Base-by-base conservation (phyloP, 1,140 invertebrate genomes). In the Leptopilina boulardi region DNA sequence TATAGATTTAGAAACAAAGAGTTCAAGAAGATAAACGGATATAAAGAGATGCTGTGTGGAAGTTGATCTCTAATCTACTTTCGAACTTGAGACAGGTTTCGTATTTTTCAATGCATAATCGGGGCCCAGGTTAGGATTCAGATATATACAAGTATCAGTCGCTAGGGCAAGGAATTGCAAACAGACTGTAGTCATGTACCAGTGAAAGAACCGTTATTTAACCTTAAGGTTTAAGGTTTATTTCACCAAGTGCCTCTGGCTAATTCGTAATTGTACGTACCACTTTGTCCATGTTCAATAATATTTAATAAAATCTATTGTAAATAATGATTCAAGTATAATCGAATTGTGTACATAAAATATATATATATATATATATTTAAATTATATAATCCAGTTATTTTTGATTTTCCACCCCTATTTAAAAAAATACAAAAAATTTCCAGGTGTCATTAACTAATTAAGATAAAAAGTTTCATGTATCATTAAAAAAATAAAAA, bases 211-310 rank as follows among this genome's bases (percentile, higher is more conserved):
- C 87, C 86, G 87, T 88, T 88, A 88, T 80, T 86, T 85, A 87
- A 88, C 84, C 87, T 88, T 87, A 86, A 86, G 86, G 83, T 87
- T 84, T 87, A 84, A 87, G 78, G 81, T 84, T 74, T 76, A 81
- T 83, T 77, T 73, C 77, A 74, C 73, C 66, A 73, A 76, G 56
- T 76, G 56, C 38, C 34, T 79, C 51, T 54, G 44, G 71, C 66
- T 74, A 74, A 77, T 70, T 71, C 71, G 59, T 71, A 56, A 54
- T 70, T 70, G 47, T 30, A 75, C 26, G 23, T 21, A 30, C 23
- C 21, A 47, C 19, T 75, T 71, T 74, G 59, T 30, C 70, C 59
- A 30, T 19, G 44, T 56, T 21, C 54, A 23, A 38, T 77, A 8
- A 72, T 72, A 42, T 75, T 21, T 30, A 59, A 56, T 54, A 3